A percentile compares a stretch with the other conserved stretches of the same genome.
phyloP scores from a whole-genome alignment of 2,797 vertebrate species.

The Erpetoichthys calabaricus region DNA sequence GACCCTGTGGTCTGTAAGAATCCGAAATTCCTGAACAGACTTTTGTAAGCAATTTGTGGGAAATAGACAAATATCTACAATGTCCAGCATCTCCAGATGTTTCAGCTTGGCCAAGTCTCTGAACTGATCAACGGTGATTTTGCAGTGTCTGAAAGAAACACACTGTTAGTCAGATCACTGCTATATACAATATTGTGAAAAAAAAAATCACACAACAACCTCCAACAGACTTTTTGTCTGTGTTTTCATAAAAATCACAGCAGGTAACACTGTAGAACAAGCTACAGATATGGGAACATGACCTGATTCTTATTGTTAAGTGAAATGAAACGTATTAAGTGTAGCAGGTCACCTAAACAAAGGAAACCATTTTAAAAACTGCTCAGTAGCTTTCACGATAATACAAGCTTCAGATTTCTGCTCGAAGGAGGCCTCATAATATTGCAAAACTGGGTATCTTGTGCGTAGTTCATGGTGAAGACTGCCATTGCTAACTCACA shows the following conservation, averaged over 20 bases:
- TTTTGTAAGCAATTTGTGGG: slow-evolving; percentile 4
- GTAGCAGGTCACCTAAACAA: too few species aligned
- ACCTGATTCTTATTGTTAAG: too few species aligned
- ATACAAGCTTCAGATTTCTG: too few species aligned
- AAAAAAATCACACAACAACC: not conserved
- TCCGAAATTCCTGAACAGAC: slow-evolving; percentile 10
- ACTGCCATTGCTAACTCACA: too few species aligned
- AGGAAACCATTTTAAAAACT: too few species aligned
- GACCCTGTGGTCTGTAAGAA: slow-evolving; percentile 17
- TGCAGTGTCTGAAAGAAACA: slow-evolving; percentile 16
- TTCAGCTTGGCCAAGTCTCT: slow-evolving; percentile 16
- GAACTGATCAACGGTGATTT: slow-evolving; percentile 17
- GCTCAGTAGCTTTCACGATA: too few species aligned
- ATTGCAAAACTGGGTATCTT: not conserved
- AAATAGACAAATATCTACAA: slow-evolving; percentile 16
- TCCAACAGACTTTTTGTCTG: too few species aligned
- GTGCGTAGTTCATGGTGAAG: too few species aligned
- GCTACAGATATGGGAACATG: too few species aligned
- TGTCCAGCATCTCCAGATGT: slow-evolving; percentile 17
- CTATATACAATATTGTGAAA: not conserved
- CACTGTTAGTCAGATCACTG: not conserved
- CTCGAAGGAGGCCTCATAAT: not conserved
- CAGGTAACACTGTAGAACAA: too few species aligned
- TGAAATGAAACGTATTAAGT: not conserved
- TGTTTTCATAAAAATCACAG: too few species aligned